phyloP scores from a whole-genome alignment of 2,113 vertebrate genomes.

The Terrapene triunguis region DNA sequence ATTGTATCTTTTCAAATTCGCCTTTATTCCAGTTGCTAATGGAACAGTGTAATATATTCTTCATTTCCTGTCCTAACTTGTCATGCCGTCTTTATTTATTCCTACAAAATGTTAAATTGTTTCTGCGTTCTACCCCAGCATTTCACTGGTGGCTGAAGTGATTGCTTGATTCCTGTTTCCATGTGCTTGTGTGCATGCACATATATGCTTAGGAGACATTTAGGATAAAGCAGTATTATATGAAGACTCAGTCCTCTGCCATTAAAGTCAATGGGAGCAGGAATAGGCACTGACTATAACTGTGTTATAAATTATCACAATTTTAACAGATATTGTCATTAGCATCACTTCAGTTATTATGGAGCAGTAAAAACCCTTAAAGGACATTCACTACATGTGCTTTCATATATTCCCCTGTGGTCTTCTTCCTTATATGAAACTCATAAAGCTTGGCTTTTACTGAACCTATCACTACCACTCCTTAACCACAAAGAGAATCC shows the following conservation, averaged over 20 bases:
- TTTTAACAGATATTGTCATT: constrained; percentile 2
- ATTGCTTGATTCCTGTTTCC: too few species aligned
- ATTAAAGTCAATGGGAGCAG: neutral
- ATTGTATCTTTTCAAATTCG: too few species aligned
- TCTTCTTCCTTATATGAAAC: neutral
- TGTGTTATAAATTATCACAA: neutral
- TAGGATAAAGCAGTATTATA: too few species aligned
- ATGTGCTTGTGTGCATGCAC: too few species aligned
- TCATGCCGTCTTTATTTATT: too few species aligned
- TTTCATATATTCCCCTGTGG: neutral
- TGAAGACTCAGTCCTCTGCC: neutral
- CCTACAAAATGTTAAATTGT: too few species aligned
- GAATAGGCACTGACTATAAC: neutral
- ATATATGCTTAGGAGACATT: too few species aligned
- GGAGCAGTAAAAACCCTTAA: neutral
- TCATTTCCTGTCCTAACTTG: too few species aligned
- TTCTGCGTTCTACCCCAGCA: too few species aligned
- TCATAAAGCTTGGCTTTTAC: neutral
- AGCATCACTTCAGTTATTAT: neutral
- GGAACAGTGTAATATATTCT: too few species aligned
- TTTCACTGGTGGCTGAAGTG: too few species aligned
- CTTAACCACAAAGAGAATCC: neutral
- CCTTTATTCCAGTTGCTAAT: too few species aligned
- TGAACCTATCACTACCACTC: neutral
- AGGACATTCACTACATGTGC: neutral